Percentiles rank a stretch among this genome's conserved stretches.
phyloP scores from a whole-genome alignment of 2,113 vertebrate genomes.

The Pipra filicauda region DNA sequence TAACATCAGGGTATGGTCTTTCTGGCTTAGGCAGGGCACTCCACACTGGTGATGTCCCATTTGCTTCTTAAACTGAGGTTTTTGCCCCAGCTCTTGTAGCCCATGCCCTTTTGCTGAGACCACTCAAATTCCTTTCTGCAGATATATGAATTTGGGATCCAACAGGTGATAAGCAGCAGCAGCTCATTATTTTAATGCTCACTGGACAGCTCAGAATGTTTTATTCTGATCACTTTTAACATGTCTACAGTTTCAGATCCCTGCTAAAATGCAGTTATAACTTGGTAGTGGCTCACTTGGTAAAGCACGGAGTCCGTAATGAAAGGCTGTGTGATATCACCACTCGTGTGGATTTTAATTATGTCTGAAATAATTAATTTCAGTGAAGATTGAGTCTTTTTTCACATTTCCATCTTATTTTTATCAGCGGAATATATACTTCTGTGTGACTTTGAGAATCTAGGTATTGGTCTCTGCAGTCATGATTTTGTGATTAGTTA shows the following conservation, averaged over 20 bases:
- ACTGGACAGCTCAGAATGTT: neutral
- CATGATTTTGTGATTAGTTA: neutral
- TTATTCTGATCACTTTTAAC: neutral
- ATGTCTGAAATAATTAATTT: neutral
- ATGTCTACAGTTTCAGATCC: neutral
- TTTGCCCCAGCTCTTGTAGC: too few relatives aligned
- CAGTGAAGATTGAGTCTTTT: neutral
- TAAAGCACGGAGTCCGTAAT: neutral
- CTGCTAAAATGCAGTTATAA: neutral
- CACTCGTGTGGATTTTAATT: neutral
- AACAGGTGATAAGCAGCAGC: neutral
- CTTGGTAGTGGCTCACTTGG: neutral
- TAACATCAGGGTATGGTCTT: too few relatives aligned
- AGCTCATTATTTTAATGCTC: neutral
- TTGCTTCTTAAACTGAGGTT: too few relatives aligned
- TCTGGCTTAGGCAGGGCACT: too few relatives aligned
- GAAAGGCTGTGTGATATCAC: neutral
- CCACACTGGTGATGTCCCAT: too few relatives aligned
- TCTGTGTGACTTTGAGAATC: neutral
- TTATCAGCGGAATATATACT: neutral
- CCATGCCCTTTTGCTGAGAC: too few relatives aligned
- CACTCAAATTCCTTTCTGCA: too few relatives aligned
- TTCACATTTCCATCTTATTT: neutral
- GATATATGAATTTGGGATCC: too few relatives aligned
- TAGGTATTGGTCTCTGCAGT: neutral